Conservation (phyloP, 2,113 vertebrate species). For the Oreochromis tanganicae region DNA sequence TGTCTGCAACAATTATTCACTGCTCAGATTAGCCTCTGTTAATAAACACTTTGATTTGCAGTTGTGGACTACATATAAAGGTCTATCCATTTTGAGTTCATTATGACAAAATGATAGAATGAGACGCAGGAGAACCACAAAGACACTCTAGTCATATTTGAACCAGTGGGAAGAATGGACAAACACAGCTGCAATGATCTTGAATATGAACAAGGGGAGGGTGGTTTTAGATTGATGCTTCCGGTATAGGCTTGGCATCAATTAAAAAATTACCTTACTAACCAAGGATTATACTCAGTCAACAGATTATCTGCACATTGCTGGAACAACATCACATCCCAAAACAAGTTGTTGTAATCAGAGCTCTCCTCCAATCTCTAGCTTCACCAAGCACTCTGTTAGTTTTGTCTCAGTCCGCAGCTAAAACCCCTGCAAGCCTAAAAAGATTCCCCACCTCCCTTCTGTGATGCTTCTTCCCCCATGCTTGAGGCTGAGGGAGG, state of each 20-base stretch:
- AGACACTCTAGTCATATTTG: not conserved
- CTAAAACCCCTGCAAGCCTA: not conserved
- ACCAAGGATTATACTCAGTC: not conserved
- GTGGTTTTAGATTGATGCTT: not conserved
- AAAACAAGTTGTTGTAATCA: not conserved
- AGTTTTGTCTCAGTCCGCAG: not conserved
- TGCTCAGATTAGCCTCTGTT: not conserved
- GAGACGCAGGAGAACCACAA: not conserved
- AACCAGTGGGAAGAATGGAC: not conserved
- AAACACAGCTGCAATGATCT: not conserved
- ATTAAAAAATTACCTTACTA: not conserved
- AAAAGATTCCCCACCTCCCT: not conserved
- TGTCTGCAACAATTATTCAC: not conserved
- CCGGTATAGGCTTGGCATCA: not conserved
- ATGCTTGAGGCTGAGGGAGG: not conserved
- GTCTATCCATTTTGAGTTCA: not conserved
- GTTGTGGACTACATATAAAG: not conserved
- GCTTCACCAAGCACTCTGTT: not conserved
- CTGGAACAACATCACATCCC: not conserved
- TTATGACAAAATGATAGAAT: not conserved
- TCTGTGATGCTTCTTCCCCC: not conserved
- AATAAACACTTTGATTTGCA: not conserved
- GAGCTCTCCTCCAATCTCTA: not conserved
- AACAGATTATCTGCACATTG: not conserved
- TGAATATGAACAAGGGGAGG: not conserved